Percentiles rank a stretch among this genome's conserved stretches.
These are phyloP conservation scores for Diploscapter pachys DNA, from an alignment of 1,140 invertebrate genomes.

Conservation along the genomic window DNA sequence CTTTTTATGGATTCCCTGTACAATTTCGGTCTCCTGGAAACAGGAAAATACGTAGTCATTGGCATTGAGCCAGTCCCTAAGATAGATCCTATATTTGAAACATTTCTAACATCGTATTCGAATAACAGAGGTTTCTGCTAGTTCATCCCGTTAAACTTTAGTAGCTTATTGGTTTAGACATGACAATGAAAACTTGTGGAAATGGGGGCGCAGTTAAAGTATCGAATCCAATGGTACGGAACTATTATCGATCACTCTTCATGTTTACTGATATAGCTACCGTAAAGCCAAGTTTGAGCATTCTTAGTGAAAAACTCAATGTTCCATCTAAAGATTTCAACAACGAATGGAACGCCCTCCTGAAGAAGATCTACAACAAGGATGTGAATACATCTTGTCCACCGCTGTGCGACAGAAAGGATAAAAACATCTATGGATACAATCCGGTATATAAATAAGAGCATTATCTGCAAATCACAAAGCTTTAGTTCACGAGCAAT, in stretches of 20 bases:
- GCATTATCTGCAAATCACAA: not conserved
- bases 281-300: slow-evolving; percentile 1
- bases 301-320: not conserved
- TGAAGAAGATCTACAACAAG: slow-evolving; percentile 3
- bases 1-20: slow-evolving; percentile 7
- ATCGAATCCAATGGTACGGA: not conserved
- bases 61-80: not conserved
- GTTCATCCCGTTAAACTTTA: not conserved
- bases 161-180: not conserved
- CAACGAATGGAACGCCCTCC: slow-evolving; percentile 11
- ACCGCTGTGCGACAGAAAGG: slow-evolving; percentile 11
- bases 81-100: not conserved
- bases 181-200: no score
- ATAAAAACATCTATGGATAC: not conserved
- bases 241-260: slow-evolving; percentile 15
- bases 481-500: not conserved
- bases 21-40: slow-evolving; percentile 9
- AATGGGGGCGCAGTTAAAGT: not conserved
- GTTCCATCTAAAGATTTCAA: slow-evolving; percentile 20
- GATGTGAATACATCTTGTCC: slow-evolving; percentile 6
- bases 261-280: slow-evolving; percentile 15
- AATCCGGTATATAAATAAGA: slow-evolving; percentile 1
- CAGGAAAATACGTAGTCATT: slow-evolving; percentile 15
- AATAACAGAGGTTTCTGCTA: not conserved
- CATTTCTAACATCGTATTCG: slow-evolving; percentile 1